Evolutionary conservation across 2,888 invertebrate species (phyloP), one percentile per base, ranked within the genome.

Genomic region (Andrena chrysosceles): DNA sequence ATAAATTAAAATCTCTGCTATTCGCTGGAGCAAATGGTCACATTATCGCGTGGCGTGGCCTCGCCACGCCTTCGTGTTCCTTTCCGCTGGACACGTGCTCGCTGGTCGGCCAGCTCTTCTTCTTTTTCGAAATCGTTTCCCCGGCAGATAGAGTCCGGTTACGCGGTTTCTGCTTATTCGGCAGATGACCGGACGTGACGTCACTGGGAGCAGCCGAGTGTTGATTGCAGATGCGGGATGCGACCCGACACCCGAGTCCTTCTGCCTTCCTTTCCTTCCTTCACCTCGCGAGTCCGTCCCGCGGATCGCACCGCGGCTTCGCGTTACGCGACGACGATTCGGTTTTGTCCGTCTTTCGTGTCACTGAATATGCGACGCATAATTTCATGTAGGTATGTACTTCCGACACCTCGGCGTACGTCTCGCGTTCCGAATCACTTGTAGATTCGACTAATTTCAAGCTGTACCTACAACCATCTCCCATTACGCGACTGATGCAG

Each of bases 161-260:
- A 89, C 86, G 78, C 81, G 80, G 71, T 90, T 91, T 91, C 85
- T 88, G 91, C 91, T 90, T 89, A 89, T 91, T 91, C 88, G 86
- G 87, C 92, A 85, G 83, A 78, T 83, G 85, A 76, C 91, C 91
- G 92, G 92, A 92, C 90, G 90, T 92, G 89, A 90, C 91, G 91
- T 91, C 91, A 91, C 81, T 80, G 85, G 81, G 77, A 77, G 75
- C 81, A 70, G 77, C 86, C 88, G 88, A 87, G 90, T 89, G 90
- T 87, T 89, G 89, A 91, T 90, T 87, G 89, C 87, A 86, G 90
- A 91, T 90, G 88, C 85, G 77, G 89, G 87, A 90, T 89, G 92
- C 83, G 91, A 92, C 82, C 87, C 80, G 92, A 92, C 90, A 92
- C 92, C 90, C 64, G 74, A 84, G 48, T 85, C 84, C 85, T 77